Evolutionary conservation across 2,797 vertebrate species (phyloP), one percentile per base, ranked within the genome.

Genomic region (Pempheris klunzingeri): DNA sequence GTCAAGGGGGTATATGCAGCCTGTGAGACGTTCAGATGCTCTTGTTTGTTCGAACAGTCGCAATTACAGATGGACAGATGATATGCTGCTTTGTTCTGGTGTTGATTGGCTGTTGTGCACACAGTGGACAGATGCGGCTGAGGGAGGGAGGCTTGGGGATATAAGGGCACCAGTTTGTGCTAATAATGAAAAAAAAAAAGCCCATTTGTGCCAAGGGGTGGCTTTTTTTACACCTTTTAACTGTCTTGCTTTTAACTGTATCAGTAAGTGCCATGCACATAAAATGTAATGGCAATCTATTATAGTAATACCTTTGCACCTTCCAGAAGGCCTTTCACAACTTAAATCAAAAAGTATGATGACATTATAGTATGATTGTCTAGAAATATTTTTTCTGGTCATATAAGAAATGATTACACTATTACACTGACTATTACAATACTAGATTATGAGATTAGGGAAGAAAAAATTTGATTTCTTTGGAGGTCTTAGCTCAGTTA

Each of bases 61-160:
- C 62, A 78, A 49, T 36, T 78, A 46, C 74, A 88, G 36, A 68
- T 26, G 71, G 67, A 81, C 79, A 81, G 88, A 83, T 79, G 83
- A 74, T 71, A n/a, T 72, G 76, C 47, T 82, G 50, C 49, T 82
- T 60, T 60, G 49, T 73, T 63, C 26, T 72, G 49, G 74, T 82
- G 87, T 78, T 87, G 83, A 90, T 82, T 91, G 72, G 77, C 74
- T 83, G 62, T 54, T 58, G 43, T 64, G 62, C 49, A 28, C 54
- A 74, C 57, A 68, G 74, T 18, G 53, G 74, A 82, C 44, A 41
- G 61, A 70, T 57, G 59, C 79, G 32, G 58, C 75, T 22, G 32
- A 53, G 50, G 68, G 74, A 81, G 38, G 50, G 61, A 28, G 18
- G 64, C 55, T 18, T 5, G 2, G 12, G 44, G 34, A 69, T 44